Evolutionary conservation across 2,113 vertebrate genomes (phyloP).

Genomic region (Plotosus lineatus): DNA sequence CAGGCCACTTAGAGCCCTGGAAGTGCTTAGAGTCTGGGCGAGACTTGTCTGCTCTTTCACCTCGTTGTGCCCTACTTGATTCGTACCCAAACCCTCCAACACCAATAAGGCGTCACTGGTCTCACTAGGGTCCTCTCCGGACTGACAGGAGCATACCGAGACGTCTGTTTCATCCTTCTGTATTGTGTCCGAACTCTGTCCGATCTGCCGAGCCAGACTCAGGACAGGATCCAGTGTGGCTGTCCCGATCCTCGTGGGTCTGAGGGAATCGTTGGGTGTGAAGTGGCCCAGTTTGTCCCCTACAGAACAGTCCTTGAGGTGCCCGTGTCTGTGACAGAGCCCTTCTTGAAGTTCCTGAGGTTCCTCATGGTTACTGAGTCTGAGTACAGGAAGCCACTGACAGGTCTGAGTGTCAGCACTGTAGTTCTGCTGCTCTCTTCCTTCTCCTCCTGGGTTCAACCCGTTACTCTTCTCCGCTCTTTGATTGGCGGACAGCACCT

Average conservation of each 20-base stretch:
- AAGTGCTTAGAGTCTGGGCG: conserved; percentile 42
- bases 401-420: conserved; percentile 31
- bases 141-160: conserved; percentile 65
- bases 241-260: conserved; percentile 10
- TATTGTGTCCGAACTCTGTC: conserved; percentile 43
- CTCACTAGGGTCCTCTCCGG: conserved; percentile 72
- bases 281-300: conserved; percentile 62
- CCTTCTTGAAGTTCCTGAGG: conserved; percentile 42
- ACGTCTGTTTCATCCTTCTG: conserved; percentile 51
- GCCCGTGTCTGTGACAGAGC: conserved; percentile 72
- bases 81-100: conserved; percentile 74
- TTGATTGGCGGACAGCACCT: conserved; percentile 46
- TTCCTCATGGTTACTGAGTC: conserved; percentile 50
- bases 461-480: conserved; percentile 41
- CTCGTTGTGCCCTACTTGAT: conserved; percentile 45
- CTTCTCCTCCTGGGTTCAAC: conserved; percentile 49
- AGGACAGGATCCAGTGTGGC: conserved; percentile 56
- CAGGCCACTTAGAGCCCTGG: conserved; percentile 59
- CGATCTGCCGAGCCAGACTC: conserved; percentile 55
- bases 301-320: conserved; percentile 66
- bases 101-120: conserved; percentile 85
- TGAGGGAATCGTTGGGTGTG: conserved; percentile 59
- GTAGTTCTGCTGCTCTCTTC: conserved; percentile 47
- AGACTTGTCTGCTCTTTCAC: conserved; percentile 51
- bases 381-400: conserved; percentile 62